A percentile compares a stretch with the other conserved stretches of the same genome.
Conservation (phyloP, 2,888 invertebrate genomes). For the Pinctada fucata region DNA sequence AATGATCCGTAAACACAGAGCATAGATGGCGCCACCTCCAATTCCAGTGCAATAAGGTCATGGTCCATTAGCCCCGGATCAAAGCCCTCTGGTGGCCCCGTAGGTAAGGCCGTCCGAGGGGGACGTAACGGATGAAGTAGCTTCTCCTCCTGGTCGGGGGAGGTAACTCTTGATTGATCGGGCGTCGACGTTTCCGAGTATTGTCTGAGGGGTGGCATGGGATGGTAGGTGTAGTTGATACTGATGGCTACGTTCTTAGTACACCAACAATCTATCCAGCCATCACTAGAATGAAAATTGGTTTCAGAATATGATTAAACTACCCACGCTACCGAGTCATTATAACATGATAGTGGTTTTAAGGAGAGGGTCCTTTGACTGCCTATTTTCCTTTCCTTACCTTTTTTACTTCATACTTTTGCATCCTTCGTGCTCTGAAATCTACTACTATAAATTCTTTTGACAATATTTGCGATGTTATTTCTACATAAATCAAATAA, state of each 20-base stretch:
- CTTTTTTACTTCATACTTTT: too few relatives aligned
- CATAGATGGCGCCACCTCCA: slow-evolving; percentile 96
- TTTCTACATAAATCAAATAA: too few relatives aligned
- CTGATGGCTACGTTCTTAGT: slow-evolving; percentile 95
- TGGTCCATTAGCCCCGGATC: slow-evolving; percentile 91
- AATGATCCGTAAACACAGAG: slow-evolving; percentile 94
- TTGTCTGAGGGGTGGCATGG: slow-evolving; percentile 91
- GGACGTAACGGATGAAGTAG: slow-evolving; percentile 93
- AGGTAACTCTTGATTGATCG: slow-evolving; percentile 84
- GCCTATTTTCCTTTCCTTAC: too few relatives aligned
- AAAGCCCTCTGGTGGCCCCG: slow-evolving; percentile 81
- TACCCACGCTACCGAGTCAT: too few relatives aligned
- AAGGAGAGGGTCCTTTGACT: too few relatives aligned
- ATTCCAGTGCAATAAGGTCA: slow-evolving; percentile 92
- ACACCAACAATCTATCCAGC: slow-evolving; percentile 98
- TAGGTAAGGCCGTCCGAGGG: slow-evolving; percentile 43
- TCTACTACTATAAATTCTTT: too few relatives aligned
- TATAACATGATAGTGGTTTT: too few relatives aligned
- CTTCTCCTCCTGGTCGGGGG: slow-evolving; percentile 95
- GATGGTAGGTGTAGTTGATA: slow-evolving; percentile 94
- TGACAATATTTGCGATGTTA: too few relatives aligned
- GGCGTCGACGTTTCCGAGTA: slow-evolving; percentile 86
- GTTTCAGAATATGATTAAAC: too few relatives aligned
- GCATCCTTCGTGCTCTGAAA: too few relatives aligned
- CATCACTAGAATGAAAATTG: slow-evolving; percentile 76